Conservation (phyloP, 2,113 vertebrate genomes). For the Crotalus helleri region DNA sequence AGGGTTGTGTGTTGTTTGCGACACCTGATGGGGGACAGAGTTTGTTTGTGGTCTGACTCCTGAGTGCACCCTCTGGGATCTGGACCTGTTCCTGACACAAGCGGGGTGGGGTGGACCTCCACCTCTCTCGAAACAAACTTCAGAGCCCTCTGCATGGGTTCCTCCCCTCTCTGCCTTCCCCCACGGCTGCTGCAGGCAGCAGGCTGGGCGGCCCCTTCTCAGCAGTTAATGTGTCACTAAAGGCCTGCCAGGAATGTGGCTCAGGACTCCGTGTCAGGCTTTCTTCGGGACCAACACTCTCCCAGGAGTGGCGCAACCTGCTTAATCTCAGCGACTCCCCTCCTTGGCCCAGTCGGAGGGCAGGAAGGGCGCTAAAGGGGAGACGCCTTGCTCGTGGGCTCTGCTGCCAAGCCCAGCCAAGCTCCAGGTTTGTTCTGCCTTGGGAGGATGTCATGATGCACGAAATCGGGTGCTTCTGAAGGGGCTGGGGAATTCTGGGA, state of each 20-base stretch:
- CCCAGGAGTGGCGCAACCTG: not conserved
- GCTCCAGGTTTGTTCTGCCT: not conserved
- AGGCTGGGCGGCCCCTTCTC: not conserved
- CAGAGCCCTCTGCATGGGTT: not conserved
- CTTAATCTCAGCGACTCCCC: not conserved
- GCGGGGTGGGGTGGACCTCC: not conserved
- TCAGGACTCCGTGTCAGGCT: accelerated
- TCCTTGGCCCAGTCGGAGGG: not conserved
- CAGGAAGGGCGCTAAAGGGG: not conserved
- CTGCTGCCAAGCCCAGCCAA: not conserved
- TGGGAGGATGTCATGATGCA: not conserved
- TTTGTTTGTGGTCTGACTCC: not conserved
- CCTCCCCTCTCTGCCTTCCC: not conserved
- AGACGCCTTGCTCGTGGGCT: not conserved
- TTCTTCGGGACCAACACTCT: not conserved
- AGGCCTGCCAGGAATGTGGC: not conserved
- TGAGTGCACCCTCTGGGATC: not conserved
- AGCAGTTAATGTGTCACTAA: slow-evolving; percentile 3
- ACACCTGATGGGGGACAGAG: not conserved
- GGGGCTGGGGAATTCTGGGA: not conserved
- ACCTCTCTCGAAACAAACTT: not conserved
- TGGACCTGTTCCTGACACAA: not conserved
- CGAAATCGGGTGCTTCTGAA: not conserved
- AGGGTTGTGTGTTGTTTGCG: not conserved
- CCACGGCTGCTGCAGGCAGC: not conserved